Evolutionary conservation across 2,113 vertebrate species (phyloP), one percentile per base, ranked within the genome.

Genomic region (Agapornis roseicollis): DNA sequence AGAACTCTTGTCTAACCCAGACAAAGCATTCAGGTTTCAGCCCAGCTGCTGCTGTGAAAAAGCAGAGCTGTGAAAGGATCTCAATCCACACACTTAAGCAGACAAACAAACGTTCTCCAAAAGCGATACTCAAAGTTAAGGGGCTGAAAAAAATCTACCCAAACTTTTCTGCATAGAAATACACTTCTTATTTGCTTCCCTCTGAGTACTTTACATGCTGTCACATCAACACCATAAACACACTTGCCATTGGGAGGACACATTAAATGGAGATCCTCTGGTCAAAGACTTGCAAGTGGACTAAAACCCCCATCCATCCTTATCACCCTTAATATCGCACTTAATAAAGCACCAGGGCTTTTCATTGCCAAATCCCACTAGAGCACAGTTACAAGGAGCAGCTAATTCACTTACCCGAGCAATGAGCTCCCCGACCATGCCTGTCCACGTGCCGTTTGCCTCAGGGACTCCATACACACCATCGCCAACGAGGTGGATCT

Each of bases 401-500:
- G 39, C 33, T 33, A 19, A 61, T 17, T 13, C 92, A 77, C 98
- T 98, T 83, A 99, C 99, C 98, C 99, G 98, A 56, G 99, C 98
- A 37, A 99, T 99, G 71, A 99, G 98, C 97, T 99, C 99, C 83
- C 99, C 99, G 9, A 99, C 99, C 99, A 99, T 99, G 80, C 99
- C 99, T 0, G 99, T 99, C 99, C 99, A 99, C 4, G 98, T 99
- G 91, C 99, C 99, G 0, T 99, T 99, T 39, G 99, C 97, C 90
- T 99, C 99, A 0, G 99, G 98, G 7, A 99, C 99, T 0, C 99
- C 99, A 0, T 99, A 99, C 35, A 99, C 97, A 0, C 99, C 98
- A 2, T 99, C 99, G 1, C 98, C 99, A 2, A 99, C 99, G 69
- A 99, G 98, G 56, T 98, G 99, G 97, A 99, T 99, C 85, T 98